Conservation (phyloP, 92 coral and sea anemone genomes). For the Virgularia gustaviana region DNA sequence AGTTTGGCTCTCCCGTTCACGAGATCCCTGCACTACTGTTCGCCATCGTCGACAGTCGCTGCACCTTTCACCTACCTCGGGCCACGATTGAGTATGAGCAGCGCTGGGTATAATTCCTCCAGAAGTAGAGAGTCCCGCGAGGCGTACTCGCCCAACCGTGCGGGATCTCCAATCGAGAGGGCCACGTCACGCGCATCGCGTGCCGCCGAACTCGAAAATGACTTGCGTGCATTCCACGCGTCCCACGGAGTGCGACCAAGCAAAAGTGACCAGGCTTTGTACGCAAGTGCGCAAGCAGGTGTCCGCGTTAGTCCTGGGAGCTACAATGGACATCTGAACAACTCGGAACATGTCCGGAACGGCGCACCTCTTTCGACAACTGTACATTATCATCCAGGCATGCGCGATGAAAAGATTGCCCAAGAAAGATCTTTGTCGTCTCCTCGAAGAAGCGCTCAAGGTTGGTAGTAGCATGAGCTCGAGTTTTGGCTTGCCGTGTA, state of each 20-base stretch:
- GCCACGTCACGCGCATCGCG: neutral
- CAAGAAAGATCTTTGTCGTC: neutral
- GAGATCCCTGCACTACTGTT: too few relatives aligned
- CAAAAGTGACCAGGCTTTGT: neutral
- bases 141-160: too few relatives aligned
- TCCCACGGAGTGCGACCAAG: neutral
- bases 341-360: neutral
- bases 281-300: conserved; percentile 4
- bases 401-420: neutral
- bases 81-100: conserved; percentile 2
- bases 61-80: neutral
- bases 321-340: neutral
- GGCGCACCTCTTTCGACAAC: neutral
- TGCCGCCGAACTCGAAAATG: neutral
- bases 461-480: neutral
- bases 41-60: neutral
- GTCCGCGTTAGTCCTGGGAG: conserved; percentile 25
- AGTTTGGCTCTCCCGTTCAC: too few relatives aligned
- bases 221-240: conserved; percentile 5
- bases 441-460: conserved; percentile 24
- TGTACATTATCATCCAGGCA: neutral
- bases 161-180: conserved; percentile 3
- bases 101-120: conserved; percentile 18
- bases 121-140: too few relatives aligned
- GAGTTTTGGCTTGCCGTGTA: too few relatives aligned